phyloP scores from a whole-genome alignment of 1,140 invertebrate species.

The Drusus annulatus region DNA sequence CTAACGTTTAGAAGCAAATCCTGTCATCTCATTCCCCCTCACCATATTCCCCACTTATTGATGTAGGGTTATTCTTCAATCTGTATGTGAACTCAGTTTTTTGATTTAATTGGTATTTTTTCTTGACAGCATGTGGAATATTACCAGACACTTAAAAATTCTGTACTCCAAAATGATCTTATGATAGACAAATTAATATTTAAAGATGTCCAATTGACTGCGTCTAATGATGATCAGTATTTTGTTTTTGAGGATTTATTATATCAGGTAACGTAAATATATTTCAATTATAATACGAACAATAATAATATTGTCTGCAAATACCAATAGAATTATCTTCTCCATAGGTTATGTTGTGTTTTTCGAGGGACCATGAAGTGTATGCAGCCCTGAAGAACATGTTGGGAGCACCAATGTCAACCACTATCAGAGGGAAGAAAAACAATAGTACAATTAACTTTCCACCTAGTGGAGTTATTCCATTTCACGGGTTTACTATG shows the following conservation, averaged over 20 bases:
- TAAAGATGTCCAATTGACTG: slow-evolving; percentile 96
- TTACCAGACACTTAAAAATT: slow-evolving; percentile 86
- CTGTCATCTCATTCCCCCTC: no score
- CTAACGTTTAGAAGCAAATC: no score
- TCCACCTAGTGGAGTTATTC: slow-evolving; percentile 95
- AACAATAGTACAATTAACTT: slow-evolving; percentile 83
- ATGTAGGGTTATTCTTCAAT: no score
- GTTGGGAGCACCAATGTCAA: slow-evolving; percentile 75
- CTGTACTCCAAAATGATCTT: slow-evolving; percentile 91
- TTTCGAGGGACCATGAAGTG: slow-evolving; percentile 90
- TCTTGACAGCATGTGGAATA: slow-evolving; percentile 83
- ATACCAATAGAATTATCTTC: slow-evolving; percentile 22
- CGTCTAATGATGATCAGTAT: slow-evolving; percentile 97
- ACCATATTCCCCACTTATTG: no score
- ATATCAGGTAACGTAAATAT: slow-evolving; percentile 81
- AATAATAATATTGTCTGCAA: background rate
- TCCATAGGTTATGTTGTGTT: slow-evolving; percentile 89
- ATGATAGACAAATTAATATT: slow-evolving; percentile 95
- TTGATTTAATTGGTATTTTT: slow-evolving; percentile 25
- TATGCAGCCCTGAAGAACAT: slow-evolving; percentile 76
- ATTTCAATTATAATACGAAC: background rate
- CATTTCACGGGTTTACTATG: slow-evolving; percentile 98
- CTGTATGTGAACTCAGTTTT: no score
- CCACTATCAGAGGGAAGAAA: slow-evolving; percentile 81
- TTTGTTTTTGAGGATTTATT: slow-evolving; percentile 98